Evolutionary conservation across 2,888 invertebrate genomes (phyloP).

Genomic region (Limnephilus lunatus): DNA sequence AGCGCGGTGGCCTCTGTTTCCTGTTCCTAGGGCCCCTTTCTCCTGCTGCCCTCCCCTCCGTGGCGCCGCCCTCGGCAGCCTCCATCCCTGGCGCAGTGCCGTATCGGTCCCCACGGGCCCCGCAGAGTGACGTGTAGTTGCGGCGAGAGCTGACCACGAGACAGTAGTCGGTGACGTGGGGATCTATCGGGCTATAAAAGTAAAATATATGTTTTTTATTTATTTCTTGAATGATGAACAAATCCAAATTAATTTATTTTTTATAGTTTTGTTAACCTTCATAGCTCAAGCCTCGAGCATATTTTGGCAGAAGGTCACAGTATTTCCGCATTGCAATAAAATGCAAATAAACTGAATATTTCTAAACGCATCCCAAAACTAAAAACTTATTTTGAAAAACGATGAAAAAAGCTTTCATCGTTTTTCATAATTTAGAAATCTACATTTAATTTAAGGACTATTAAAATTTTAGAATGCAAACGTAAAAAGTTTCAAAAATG

Average conservation of each 20-base stretch:
- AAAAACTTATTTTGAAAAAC: no score
- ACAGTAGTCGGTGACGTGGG: conserved; percentile 76
- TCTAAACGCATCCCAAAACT: no score
- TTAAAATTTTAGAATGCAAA: no score
- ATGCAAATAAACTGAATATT: no score
- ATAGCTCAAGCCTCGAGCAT: no score
- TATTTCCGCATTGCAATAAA: no score
- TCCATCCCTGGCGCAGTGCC: background rate
- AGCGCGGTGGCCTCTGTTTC: conserved; percentile 17
- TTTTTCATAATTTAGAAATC: no score
- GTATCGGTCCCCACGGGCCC: conserved; percentile 68
- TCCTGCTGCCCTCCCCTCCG: background rate
- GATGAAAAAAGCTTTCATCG: no score
- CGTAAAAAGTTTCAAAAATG: no score
- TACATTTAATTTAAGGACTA: no score
- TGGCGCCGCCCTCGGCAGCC: background rate
- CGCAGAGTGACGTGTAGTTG: conserved; percentile 75
- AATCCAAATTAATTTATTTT: background rate
- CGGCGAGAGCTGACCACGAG: conserved; percentile 74
- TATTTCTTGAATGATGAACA: no score
- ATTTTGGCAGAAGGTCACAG: no score
- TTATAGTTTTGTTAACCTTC: background rate
- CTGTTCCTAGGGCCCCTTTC: background rate
- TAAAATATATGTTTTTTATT: background rate
- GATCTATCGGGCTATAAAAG: conserved; percentile 72